Percentiles rank a stretch among this genome's conserved stretches.
phyloP scores from a whole-genome alignment of 92 coral and sea anemone species.

The Epizoanthus stellaris region DNA sequence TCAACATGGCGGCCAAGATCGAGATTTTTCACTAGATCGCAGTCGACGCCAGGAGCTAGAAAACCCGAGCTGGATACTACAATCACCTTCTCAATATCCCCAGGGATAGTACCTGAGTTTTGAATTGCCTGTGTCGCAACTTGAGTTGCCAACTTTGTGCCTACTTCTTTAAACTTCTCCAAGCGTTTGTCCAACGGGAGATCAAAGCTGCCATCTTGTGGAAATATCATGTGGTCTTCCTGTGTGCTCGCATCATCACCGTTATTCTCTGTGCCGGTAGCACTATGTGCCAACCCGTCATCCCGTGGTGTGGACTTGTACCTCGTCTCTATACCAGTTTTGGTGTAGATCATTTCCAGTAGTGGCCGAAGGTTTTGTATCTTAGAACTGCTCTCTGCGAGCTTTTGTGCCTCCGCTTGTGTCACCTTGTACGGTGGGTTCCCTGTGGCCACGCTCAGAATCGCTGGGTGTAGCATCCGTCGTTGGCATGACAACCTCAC shows the following conservation, averaged over 20 bases:
- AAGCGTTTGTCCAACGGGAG: constrained; percentile 6
- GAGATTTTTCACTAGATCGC: background rate
- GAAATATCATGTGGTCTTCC: background rate
- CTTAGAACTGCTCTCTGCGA: background rate
- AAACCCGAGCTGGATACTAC: constrained; percentile 3
- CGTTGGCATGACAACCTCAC: background rate
- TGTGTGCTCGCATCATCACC: background rate
- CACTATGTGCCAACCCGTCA: background rate
- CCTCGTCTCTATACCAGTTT: constrained; percentile 20
- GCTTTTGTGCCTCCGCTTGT: constrained; percentile 4
- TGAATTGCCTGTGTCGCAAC: background rate
- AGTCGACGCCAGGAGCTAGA: constrained; percentile 5
- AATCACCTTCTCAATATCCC: constrained; percentile 2
- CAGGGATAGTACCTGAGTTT: background rate
- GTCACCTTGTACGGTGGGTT: constrained; percentile 14
- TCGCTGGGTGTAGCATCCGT: constrained; percentile 2
- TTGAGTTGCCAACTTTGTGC: background rate
- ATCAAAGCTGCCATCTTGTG: constrained; percentile 15
- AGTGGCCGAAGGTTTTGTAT: constrained; percentile 17
- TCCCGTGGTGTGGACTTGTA: constrained; percentile 22
- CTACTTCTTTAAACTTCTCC: constrained; percentile 15
- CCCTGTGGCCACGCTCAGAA: constrained; percentile 4
- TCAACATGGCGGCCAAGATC: background rate
- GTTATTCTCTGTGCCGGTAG: too few species aligned
- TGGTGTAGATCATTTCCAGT: constrained; percentile 13